A percentile compares a stretch with the other conserved stretches of the same genome.
phyloP scores from a whole-genome alignment of 1,140 invertebrate genomes.

The Drosophila ohnishii region DNA sequence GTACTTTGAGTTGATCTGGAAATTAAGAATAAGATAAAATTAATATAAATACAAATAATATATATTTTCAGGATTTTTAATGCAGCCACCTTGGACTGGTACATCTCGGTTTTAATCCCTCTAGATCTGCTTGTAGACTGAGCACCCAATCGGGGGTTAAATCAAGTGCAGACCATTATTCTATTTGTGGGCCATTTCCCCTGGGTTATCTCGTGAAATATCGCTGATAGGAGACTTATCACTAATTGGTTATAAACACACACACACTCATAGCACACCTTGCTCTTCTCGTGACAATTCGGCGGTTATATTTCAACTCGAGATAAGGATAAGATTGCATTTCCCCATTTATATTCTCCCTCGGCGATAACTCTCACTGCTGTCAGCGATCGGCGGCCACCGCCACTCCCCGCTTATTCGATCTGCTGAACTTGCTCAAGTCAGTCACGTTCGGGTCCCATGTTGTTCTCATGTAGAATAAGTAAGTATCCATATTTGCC shows the following conservation, averaged over 20 bases:
- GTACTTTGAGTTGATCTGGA: slow-evolving; percentile 97
- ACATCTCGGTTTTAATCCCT: slow-evolving; percentile 40
- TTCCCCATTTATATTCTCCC: slow-evolving; percentile 11
- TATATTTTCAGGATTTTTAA: neutral
- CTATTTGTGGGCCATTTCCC: slow-evolving; percentile 41
- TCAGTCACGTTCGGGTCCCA: slow-evolving; percentile 37
- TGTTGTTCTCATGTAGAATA: slow-evolving; percentile 20
- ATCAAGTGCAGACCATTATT: slow-evolving; percentile 30
- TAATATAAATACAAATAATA: neutral
- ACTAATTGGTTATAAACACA: slow-evolving; percentile 66
- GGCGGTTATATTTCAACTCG: slow-evolving; percentile 55
- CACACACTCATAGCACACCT: neutral
- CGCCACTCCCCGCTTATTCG: slow-evolving; percentile 34
- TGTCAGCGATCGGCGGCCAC: neutral
- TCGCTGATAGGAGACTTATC: slow-evolving; percentile 62
- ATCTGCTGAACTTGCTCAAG: slow-evolving; percentile 28
- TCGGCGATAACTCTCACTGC: slow-evolving; percentile 1
- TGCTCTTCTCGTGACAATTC: slow-evolving; percentile 36
- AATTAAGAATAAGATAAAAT: neutral
- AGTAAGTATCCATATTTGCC: slow-evolving; percentile 69
- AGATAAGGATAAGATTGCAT: slow-evolving; percentile 67
- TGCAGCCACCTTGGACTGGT: slow-evolving; percentile 62
- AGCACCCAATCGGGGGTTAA: slow-evolving; percentile 25
- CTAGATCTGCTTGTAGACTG: slow-evolving; percentile 36
- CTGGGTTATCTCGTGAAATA: slow-evolving; percentile 52